phyloP scores from a whole-genome alignment of 2,113 vertebrate species.

The Hystrix cristata region DNA sequence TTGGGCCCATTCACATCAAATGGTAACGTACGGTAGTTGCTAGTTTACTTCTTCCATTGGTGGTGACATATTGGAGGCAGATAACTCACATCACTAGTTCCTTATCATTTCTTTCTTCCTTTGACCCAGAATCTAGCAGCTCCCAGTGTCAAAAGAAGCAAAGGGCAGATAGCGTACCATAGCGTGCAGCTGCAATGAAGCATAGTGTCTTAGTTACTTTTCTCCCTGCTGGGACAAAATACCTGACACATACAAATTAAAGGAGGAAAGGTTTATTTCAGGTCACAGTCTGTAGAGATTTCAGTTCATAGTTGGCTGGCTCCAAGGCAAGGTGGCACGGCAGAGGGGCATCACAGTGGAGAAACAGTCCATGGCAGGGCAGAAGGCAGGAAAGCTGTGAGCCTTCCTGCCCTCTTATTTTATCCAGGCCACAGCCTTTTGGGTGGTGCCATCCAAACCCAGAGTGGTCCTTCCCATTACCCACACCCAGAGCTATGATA shows the following conservation, averaged over 20 bases:
- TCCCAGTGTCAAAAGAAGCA: neutral
- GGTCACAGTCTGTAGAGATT: neutral
- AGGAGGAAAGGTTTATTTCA: neutral
- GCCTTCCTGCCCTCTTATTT: neutral
- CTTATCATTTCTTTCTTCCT: neutral
- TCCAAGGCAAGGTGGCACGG: neutral
- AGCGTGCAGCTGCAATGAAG: neutral
- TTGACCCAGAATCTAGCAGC: neutral
- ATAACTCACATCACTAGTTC: neutral
- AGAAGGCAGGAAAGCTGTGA: neutral
- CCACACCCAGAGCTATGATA: neutral
- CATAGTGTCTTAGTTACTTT: neutral
- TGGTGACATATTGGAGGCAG: neutral
- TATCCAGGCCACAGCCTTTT: neutral
- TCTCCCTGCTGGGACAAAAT: neutral
- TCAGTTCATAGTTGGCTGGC: neutral
- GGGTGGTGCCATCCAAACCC: neutral
- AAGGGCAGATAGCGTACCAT: neutral
- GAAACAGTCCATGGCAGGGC: neutral
- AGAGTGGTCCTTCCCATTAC: neutral
- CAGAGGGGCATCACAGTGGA: neutral
- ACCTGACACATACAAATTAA: neutral
- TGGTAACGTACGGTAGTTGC: neutral
- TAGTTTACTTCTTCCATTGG: neutral
- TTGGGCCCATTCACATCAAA: neutral